phyloP scores from a whole-genome alignment of 2,888 invertebrate species.

The Drosophila parthenogenetica region DNA sequence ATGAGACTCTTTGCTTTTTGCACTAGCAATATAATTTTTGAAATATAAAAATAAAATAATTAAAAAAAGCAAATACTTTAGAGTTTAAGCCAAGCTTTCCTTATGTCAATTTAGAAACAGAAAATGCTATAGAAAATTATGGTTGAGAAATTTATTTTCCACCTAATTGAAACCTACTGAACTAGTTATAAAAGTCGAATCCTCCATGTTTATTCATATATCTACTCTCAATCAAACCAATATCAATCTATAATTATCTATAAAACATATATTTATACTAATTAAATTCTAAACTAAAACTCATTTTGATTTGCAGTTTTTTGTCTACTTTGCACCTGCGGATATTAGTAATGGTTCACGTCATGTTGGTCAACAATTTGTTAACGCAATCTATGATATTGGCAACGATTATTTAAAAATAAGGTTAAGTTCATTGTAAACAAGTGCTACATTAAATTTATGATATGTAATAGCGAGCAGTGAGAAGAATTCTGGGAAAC shows the following conservation, averaged over 20 bases:
- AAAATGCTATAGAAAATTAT: no score
- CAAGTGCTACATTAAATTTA: conserved; percentile 10
- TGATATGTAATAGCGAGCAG: not conserved
- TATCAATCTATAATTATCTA: not conserved
- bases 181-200: no score
- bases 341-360: conserved; percentile 22
- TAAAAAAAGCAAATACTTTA: conserved; percentile 8
- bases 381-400: not conserved
- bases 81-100: not conserved
- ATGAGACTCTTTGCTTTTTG: conserved; percentile 32
- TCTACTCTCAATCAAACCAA: not conserved
- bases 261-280: not conserved
- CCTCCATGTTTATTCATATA: not conserved
- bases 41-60: conserved; percentile 28
- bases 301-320: conserved; percentile 22
- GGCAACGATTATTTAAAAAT: conserved; percentile 5
- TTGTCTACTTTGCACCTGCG: not conserved
- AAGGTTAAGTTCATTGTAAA: conserved; percentile 18
- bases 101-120: no score
- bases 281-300: not conserved
- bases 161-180: no score
- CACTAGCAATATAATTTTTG: conserved; percentile 17
- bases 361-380: conserved; percentile 2
- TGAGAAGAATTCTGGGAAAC: not conserved
- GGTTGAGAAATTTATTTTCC: no score